Evolutionary conservation across 2,113 vertebrate genomes (phyloP).

Genomic region (Notarius quadriscutis): DNA sequence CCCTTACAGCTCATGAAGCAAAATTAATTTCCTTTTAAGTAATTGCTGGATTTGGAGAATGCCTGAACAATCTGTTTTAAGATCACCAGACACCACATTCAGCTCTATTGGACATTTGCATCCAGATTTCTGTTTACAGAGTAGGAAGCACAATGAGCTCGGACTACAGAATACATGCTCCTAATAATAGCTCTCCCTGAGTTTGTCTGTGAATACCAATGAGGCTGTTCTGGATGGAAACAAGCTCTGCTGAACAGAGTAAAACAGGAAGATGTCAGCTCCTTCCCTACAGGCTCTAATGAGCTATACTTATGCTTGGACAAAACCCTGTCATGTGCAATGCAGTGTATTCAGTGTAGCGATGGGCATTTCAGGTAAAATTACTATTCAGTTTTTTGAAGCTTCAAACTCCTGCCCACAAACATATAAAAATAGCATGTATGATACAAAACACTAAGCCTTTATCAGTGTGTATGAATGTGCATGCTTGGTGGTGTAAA

Average conservation of each 20-base stretch:
- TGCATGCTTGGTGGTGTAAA: not conserved
- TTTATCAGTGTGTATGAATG: not conserved
- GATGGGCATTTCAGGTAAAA: not conserved
- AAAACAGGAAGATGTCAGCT: slow-evolving; percentile 25
- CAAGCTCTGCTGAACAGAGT: not conserved
- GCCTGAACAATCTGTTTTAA: slow-evolving; percentile 33
- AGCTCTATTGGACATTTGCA: slow-evolving; percentile 50
- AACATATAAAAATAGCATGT: not conserved
- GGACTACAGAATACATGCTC: slow-evolving; percentile 45
- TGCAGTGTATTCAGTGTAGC: not conserved
- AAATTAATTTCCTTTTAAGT: slow-evolving; percentile 49
- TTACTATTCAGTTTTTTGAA: not conserved
- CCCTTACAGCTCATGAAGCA: slow-evolving; percentile 35
- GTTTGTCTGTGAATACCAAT: slow-evolving; percentile 59
- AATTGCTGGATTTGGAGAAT: slow-evolving; percentile 51
- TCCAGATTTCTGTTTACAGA: slow-evolving; percentile 32
- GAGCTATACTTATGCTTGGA: slow-evolving; percentile 13
- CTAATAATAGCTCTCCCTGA: slow-evolving; percentile 63
- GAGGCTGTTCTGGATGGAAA: slow-evolving; percentile 10
- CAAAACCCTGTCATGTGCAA: slow-evolving; percentile 9
- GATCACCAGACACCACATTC: slow-evolving; percentile 37
- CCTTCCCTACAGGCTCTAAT: slow-evolving; percentile 29
- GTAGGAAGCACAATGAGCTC: slow-evolving; percentile 26
- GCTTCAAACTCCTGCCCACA: not conserved
- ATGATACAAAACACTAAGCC: not conserved